Evolutionary conservation across 2,113 vertebrate genomes (phyloP), one percentile per base, ranked within the genome.

Genomic region (Mormyrus iriodes): DNA sequence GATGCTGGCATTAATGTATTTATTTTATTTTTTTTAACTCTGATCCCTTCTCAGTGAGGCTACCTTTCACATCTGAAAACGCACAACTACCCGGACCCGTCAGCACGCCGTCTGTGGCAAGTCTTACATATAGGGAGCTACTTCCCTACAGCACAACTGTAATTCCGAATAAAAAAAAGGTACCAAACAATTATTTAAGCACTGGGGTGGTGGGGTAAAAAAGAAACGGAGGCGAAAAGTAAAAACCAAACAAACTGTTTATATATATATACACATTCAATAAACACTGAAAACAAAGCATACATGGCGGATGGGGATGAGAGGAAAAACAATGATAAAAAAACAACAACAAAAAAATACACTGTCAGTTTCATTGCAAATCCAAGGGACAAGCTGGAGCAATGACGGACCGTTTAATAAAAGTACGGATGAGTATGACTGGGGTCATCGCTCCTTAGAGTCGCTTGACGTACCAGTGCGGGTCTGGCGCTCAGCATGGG

Each of bases 231-330:
- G 90, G 88, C 82, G n/a, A 92, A 46, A 86, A 42, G 44, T 95
- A 95, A 95, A 95, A 95, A 95, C 94, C 93, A 95, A 95, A 95
- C 93, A 88, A 94, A 95, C 95, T 95, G 95, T 94, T 65, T 95
- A 48, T 84, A 84, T 48, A 79, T 79, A 46, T 48, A 84, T 83
- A 76, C 73, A 79, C 73, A 79, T 42, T 42, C 35, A 79, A 79
- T 79, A 79, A 79, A 79, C 73, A 79, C 73, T 44, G 76, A 44
- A 82, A 82, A 82, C 31, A 83, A 84, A 13, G 82, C 19, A 84
- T 84, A 84, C 82, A 79, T 79, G 73, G 35, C 15, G 15, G 4
- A 79, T 79, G 73, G 35, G 73, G 39, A 42, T 39, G 13, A 39
- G 15, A 31, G 17, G 35, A 76, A 42, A 42, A 19, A n/a, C 7